phyloP scores from a whole-genome alignment of 2,888 invertebrate species.

The Lordiphosa andalusiaca region DNA sequence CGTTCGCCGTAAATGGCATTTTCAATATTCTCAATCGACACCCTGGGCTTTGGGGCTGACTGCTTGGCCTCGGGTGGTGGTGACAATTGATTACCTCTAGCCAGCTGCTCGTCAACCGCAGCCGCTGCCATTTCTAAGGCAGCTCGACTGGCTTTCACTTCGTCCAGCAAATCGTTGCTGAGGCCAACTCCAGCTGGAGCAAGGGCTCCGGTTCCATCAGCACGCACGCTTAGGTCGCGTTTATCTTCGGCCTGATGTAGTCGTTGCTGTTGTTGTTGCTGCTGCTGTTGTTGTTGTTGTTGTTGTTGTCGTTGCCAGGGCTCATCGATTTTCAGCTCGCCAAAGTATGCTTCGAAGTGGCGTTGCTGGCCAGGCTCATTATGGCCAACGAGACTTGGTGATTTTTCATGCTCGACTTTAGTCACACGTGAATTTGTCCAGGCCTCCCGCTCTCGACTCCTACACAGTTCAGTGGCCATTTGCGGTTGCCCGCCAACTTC shows the following conservation, averaged over 20 bases:
- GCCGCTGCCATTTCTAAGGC: slow-evolving; percentile 64
- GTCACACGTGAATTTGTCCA: slow-evolving; percentile 70
- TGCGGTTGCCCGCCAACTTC: slow-evolving; percentile 53
- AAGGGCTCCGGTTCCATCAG: slow-evolving; percentile 6
- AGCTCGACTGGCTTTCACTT: slow-evolving; percentile 68
- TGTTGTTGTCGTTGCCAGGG: slow-evolving; percentile 39
- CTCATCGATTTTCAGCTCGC: slow-evolving; percentile 69
- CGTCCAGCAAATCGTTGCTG: slow-evolving; percentile 67
- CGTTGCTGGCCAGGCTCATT: slow-evolving; percentile 54
- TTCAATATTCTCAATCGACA: slow-evolving; percentile 80
- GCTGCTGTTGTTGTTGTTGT: slow-evolving; percentile 26
- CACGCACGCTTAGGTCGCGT: slow-evolving; percentile 48
- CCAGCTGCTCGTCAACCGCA: slow-evolving; percentile 74
- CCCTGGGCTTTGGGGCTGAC: slow-evolving; percentile 47
- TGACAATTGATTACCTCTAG: slow-evolving; percentile 72
- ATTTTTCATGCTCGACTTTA: slow-evolving; percentile 72
- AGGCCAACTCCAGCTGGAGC: slow-evolving; percentile 33
- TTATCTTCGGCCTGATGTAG: slow-evolving; percentile 34
- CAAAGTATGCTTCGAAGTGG: slow-evolving; percentile 60
- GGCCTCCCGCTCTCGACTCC: slow-evolving; percentile 31
- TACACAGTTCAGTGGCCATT: slow-evolving; percentile 19
- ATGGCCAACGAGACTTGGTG: slow-evolving; percentile 57
- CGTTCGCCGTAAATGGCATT: slow-evolving; percentile 79
- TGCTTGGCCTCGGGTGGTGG: slow-evolving; percentile 36
- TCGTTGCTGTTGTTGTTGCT: slow-evolving; percentile 13